Base-by-base conservation (phyloP, 2,888 invertebrate genomes). In the Crocallis elinguaria region DNA sequence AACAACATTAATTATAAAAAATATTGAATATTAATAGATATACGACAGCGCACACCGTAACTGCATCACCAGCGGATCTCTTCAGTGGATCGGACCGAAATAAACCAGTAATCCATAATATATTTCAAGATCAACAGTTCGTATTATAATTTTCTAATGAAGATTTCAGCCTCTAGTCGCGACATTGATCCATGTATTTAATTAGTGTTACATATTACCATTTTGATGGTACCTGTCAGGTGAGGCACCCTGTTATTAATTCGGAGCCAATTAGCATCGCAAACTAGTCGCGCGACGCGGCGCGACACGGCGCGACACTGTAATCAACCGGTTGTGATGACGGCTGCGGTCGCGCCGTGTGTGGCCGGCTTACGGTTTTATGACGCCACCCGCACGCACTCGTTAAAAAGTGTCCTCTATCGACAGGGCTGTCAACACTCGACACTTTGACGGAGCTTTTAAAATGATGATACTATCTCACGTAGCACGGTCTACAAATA, bases 231-330 rank as follows among this genome's bases (percentile, higher is more conserved):
- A 29, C 36, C n/a, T 30, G 41, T 14, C 49, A 42, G 49, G 41
- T 42, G 49, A 42, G 37, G 49, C 32, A 19, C 17, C 13, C 41
- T 32, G 32, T 49, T 41, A 49, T 49, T 49, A 45, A 55, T 41
- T 55, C 35, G 37, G 19, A 49, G 44, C 23, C 45, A 49, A 49
- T 55, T 45, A 43, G 41, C 45, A 55, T 45, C 30, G 35, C 45
- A 36, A 49, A 49, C 54, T 41, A 49, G 23, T 16, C 9, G 19
- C 13, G 23, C 36, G n/a, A n/a, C n/a, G 39, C 23, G 35, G 30
- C 32, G 29, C 19, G 32, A 32, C 33, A 7, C 23, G 39, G 9
- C 23, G 39, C 30, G 41, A 16, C 33, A 29, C 32, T 39, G 41
- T 37, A 30, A 45, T 44, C 30, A 38, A 41, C 17, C 46, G 21